A percentile compares a stretch with the other conserved stretches of the same genome.
Evolutionary conservation across 2,797 vertebrate species (phyloP).

Genomic region (Psittacula derbiana): DNA sequence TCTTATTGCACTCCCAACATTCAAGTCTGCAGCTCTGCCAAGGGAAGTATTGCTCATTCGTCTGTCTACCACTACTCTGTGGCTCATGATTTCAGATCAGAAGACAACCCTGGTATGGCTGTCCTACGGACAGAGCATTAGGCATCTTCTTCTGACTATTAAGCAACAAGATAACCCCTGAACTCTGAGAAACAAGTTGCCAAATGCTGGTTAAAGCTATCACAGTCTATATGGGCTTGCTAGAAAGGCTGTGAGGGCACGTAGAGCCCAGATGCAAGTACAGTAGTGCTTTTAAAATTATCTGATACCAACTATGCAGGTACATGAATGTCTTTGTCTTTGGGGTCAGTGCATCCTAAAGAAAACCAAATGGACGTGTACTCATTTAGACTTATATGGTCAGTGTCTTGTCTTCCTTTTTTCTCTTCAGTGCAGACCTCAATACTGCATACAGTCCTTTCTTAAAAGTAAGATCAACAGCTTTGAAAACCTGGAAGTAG

Average conservation of each 20-base stretch:
- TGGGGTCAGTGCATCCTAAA: not conserved
- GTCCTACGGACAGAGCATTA: not conserved
- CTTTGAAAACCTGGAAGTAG: not conserved
- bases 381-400: not conserved
- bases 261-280: not conserved
- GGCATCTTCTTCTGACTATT: not conserved
- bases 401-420: not conserved
- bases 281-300: not conserved
- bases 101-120: not conserved
- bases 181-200: not conserved
- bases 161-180: not conserved
- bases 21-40: not conserved
- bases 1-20: not conserved
- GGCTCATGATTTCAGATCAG: not conserved
- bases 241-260: not conserved
- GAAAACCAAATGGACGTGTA: not conserved
- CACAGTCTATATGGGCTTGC: not conserved
- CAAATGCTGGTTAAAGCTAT: not conserved
- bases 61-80: not conserved
- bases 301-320: not conserved
- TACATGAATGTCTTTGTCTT: not conserved
- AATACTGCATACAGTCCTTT: not conserved
- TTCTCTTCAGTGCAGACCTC: not conserved
- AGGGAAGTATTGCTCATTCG: not conserved
- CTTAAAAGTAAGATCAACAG: not conserved